phyloP scores from a whole-genome alignment of 2,888 invertebrate genomes.

The Desoria tigrina region DNA sequence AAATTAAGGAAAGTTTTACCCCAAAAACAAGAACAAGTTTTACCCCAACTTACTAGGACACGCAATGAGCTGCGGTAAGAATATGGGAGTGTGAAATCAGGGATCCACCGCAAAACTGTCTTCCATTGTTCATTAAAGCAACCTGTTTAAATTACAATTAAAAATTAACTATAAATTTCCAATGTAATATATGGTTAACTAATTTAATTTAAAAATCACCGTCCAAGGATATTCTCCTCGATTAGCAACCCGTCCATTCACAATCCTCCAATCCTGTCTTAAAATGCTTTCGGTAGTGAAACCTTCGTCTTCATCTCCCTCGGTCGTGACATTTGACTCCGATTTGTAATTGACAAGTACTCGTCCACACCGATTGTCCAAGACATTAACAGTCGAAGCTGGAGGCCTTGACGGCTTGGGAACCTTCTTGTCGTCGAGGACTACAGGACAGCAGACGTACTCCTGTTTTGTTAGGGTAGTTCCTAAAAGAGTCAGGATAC shows the following conservation, averaged over 20 bases:
- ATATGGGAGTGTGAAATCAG: constrained; percentile 51
- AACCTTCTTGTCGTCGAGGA: constrained; percentile 11
- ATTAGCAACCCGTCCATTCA: constrained; percentile 45
- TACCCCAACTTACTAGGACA: constrained; percentile 30
- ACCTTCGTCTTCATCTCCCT: background rate
- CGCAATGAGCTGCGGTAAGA: too few species aligned
- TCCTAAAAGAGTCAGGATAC: background rate
- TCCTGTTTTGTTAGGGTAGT: background rate
- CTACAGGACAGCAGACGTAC: constrained; percentile 29
- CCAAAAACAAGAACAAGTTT: too few species aligned
- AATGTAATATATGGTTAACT: too few species aligned
- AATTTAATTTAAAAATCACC: too few species aligned
- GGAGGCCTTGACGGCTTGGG: constrained; percentile 13
- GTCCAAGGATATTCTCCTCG: constrained; percentile 52
- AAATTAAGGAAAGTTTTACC: too few species aligned
- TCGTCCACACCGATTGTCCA: constrained; percentile 4
- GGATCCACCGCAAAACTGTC: constrained; percentile 54
- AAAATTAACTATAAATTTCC: background rate
- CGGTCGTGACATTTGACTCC: background rate
- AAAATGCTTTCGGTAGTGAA: background rate
- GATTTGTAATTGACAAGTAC: background rate
- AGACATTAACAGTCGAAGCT: background rate
- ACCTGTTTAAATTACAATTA: constrained; percentile 28
- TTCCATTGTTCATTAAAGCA: constrained; percentile 51
- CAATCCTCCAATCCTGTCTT: too few species aligned